These are phyloP conservation scores for Cervus canadensis DNA, from an alignment of 2,113 vertebrate genomes.

Conservation along the genomic window DNA sequence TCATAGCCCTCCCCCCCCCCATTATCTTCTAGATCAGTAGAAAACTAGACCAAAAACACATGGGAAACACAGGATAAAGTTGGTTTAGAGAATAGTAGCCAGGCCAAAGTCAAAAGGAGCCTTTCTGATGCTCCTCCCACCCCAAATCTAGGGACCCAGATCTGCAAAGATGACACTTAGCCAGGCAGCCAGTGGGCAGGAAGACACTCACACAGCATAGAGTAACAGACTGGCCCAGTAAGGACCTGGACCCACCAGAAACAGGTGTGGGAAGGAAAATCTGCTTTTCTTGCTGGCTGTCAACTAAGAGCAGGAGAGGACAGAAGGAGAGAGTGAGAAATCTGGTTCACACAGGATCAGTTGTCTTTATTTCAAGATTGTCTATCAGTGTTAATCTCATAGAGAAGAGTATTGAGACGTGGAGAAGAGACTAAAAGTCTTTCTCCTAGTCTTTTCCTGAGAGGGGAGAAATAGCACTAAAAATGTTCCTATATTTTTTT, in stretches of 20 bases:
- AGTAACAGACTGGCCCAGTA: not conserved
- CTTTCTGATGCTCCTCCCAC: not conserved
- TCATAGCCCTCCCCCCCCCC: not conserved
- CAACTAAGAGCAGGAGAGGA: not conserved
- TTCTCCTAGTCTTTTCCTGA: not conserved
- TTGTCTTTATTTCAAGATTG: not conserved
- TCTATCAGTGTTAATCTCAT: not conserved
- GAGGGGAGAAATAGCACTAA: not conserved
- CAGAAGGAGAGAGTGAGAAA: not conserved
- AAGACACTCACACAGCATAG: accelerated
- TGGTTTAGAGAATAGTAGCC: not conserved
- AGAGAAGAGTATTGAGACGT: not conserved
- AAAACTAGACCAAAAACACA: not conserved
- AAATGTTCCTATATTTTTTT: not conserved
- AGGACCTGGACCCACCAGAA: not conserved
- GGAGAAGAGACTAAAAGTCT: not conserved
- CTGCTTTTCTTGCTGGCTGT: not conserved
- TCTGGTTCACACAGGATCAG: not conserved
- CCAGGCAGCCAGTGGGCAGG: not conserved
- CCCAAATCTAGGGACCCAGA: not conserved
- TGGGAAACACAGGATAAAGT: not conserved
- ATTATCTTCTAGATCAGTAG: not conserved
- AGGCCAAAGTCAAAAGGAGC: not conserved
- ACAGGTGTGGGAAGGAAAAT: not conserved
- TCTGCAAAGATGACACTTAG: not conserved